These are phyloP conservation scores for Labeo calbasu DNA, from an alignment of 2,797 vertebrate genomes.

Conservation along the genomic window DNA sequence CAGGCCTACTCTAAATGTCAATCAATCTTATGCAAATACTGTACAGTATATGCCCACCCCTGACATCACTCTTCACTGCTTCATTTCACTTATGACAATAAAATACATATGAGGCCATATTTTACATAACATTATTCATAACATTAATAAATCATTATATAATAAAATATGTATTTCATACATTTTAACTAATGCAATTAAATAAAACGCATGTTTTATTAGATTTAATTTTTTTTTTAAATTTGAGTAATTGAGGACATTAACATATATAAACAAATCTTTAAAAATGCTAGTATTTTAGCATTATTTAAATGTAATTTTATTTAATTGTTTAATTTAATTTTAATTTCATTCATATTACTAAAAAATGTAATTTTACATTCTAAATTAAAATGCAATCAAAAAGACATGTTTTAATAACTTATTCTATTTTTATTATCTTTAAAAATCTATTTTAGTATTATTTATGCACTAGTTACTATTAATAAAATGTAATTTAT, in stretches of 20 bases:
- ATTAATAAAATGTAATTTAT: too few relatives aligned
- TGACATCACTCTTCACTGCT: neutral
- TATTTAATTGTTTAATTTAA: too few relatives aligned
- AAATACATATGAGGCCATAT: neutral
- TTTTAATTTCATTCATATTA: too few relatives aligned
- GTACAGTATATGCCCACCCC: neutral
- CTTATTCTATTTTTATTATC: too few relatives aligned
- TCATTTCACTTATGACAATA: neutral
- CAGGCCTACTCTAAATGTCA: neutral
- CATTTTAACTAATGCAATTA: neutral
- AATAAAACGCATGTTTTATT: neutral
- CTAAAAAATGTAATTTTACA: too few relatives aligned
- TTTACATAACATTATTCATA: neutral
- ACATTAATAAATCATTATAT: neutral
- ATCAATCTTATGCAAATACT: neutral
- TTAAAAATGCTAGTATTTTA: neutral
- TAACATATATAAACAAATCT: neutral
- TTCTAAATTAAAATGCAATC: too few relatives aligned
- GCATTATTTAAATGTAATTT: too few relatives aligned
- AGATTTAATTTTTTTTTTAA: neutral
- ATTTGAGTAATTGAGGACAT: neutral
- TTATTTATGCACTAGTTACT: too few relatives aligned
- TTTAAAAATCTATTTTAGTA: too few relatives aligned
- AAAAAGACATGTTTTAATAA: too few relatives aligned
- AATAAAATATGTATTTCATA: neutral